phyloP scores from a whole-genome alignment of 2,113 vertebrate genomes.

The Sylvilagus bachmani region DNA sequence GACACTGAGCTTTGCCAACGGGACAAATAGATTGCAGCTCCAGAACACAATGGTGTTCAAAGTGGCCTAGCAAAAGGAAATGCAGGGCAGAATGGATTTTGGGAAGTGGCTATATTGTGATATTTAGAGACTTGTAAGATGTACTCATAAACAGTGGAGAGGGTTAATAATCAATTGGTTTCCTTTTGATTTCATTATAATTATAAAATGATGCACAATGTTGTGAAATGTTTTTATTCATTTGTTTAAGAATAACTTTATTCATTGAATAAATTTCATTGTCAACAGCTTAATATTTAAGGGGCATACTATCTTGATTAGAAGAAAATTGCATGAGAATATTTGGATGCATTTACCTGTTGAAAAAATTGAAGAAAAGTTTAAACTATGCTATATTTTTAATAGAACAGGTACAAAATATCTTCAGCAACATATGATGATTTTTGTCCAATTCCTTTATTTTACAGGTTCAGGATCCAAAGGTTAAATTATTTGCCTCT shows the following conservation, averaged over 20 bases:
- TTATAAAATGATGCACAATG: neutral
- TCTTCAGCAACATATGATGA: neutral
- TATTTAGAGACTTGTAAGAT: slow-evolving; percentile 6
- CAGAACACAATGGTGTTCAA: neutral
- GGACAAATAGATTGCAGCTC: neutral
- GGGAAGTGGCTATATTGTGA: neutral
- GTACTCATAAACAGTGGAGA: neutral
- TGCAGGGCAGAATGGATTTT: neutral
- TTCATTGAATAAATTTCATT: neutral
- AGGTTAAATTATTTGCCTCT: slow-evolving; percentile 27
- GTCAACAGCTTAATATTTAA: slow-evolving; percentile 16
- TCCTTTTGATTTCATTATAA: slow-evolving; percentile 23
- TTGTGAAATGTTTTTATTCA: slow-evolving; percentile 20
- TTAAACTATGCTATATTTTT: neutral
- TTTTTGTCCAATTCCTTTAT: neutral
- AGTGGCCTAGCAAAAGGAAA: neutral
- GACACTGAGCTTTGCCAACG: neutral
- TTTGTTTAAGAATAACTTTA: slow-evolving; percentile 31
- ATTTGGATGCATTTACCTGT: neutral
- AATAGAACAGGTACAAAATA: neutral
- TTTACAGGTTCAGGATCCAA: neutral
- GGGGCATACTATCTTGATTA: neutral
- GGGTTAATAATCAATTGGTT: neutral
- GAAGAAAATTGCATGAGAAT: neutral
- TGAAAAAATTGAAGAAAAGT: neutral